A percentile compares a stretch with the other conserved stretches of the same genome.
These are phyloP conservation scores for Dryobotodes eremita DNA, from an alignment of 2,888 invertebrate genomes.

Conservation along the genomic window DNA sequence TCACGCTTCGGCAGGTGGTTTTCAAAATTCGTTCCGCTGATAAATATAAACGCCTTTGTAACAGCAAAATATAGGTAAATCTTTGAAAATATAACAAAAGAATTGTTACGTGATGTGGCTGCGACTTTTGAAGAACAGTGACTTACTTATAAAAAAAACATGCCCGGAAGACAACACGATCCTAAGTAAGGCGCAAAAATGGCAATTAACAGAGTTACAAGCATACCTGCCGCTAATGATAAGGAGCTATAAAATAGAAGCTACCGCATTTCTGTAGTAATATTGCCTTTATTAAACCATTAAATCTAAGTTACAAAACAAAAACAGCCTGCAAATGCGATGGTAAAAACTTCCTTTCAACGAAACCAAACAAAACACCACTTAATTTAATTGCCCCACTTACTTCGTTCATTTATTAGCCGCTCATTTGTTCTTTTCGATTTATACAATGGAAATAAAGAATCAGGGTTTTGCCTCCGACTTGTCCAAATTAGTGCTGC, in stretches of 20 bases:
- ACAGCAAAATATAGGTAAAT: constrained; percentile 7
- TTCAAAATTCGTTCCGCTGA: constrained; percentile 31
- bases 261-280: constrained; percentile 23
- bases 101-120: background rate
- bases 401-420: constrained; percentile 46
- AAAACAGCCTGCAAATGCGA: constrained; percentile 15
- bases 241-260: constrained; percentile 22
- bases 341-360: constrained; percentile 12
- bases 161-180: constrained; percentile 35
- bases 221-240: constrained; percentile 24
- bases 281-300: constrained; percentile 12
- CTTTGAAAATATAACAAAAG: constrained; percentile 18
- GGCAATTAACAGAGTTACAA: constrained; percentile 39
- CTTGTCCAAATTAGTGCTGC: constrained; percentile 65
- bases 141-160: constrained; percentile 9
- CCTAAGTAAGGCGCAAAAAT: constrained; percentile 32
- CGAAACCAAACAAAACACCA: constrained; percentile 25
- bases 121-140: background rate
- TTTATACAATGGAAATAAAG: constrained; percentile 51
- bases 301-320: constrained; percentile 9
- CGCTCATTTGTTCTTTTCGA: constrained; percentile 47
- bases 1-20: constrained; percentile 4
- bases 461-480: constrained; percentile 50
- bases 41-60: constrained; percentile 1
- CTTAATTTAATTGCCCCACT: constrained; percentile 51